phyloP scores from a whole-genome alignment of 2,113 vertebrate genomes.

The Dipodomys stephensi region DNA sequence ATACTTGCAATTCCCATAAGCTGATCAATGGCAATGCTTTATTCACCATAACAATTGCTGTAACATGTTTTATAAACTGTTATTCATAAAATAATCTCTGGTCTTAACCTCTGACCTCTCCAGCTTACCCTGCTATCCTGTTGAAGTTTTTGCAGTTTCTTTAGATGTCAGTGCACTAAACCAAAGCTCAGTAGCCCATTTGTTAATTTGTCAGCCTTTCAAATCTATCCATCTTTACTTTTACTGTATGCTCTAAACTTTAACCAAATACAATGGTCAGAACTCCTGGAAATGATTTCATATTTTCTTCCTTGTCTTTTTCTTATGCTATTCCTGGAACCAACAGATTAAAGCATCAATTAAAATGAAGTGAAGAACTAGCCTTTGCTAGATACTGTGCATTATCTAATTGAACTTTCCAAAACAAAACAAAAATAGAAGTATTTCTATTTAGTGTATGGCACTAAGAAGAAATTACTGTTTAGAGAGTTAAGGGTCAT shows the following conservation, averaged over 20 bases:
- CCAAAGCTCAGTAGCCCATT: neutral
- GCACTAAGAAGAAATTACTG: neutral
- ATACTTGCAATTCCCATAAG: neutral
- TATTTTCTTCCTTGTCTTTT: neutral
- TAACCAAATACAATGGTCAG: neutral
- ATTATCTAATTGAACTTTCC: slow-evolving; percentile 1
- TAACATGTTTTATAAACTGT: too few relatives aligned
- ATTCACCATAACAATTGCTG: too few relatives aligned
- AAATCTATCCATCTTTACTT: neutral
- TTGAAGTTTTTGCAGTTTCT: neutral
- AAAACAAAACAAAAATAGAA: neutral
- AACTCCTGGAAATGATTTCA: neutral
- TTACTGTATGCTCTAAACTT: neutral
- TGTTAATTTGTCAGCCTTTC: neutral
- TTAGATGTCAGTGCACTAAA: neutral
- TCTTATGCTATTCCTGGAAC: neutral
- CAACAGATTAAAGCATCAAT: neutral
- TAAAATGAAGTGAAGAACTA: neutral
- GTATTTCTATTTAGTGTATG: neutral
- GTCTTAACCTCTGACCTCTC: neutral
- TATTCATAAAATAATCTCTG: neutral
- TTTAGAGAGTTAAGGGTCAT: neutral
- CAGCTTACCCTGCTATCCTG: neutral
- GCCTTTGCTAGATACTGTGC: neutral
- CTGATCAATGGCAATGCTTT: too few relatives aligned